Evolutionary conservation across 92 coral and sea anemone genomes (phyloP).

Genomic region (Siderastrea radians): DNA sequence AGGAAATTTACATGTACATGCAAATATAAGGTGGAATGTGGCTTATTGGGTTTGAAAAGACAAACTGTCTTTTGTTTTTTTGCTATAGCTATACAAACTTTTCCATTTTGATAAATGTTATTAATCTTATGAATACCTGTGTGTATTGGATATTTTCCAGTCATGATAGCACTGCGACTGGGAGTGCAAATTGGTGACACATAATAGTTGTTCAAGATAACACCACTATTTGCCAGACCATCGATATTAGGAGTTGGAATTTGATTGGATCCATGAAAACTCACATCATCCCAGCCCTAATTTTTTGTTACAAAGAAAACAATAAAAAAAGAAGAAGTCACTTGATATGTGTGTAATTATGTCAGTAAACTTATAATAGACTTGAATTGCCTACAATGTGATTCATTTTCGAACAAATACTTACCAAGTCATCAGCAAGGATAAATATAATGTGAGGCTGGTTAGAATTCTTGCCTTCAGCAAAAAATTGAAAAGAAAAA

Average conservation of each 20-base stretch:
- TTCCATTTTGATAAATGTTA: too few relatives aligned
- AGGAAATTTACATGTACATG: too few relatives aligned
- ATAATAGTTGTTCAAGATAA: slow-evolving; percentile 84
- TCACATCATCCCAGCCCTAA: slow-evolving; percentile 87
- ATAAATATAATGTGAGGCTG: slow-evolving; percentile 81
- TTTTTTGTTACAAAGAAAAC: not conserved
- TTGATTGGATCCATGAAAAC: slow-evolving; percentile 86
- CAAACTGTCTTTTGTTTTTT: too few relatives aligned
- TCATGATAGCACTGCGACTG: slow-evolving; percentile 81
- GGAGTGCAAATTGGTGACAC: slow-evolving; percentile 85
- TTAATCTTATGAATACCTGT: slow-evolving; percentile 58
- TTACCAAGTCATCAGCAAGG: slow-evolving; percentile 83
- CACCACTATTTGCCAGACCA: slow-evolving; percentile 74
- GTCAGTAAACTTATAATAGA: too few relatives aligned
- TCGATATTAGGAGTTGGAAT: slow-evolving; percentile 88
- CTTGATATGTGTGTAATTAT: not conserved
- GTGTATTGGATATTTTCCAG: slow-evolving; percentile 88
- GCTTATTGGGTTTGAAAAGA: too few relatives aligned
- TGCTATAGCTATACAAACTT: too few relatives aligned
- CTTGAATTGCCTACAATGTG: not conserved
- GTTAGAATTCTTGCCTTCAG: slow-evolving; percentile 10
- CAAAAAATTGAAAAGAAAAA: not conserved
- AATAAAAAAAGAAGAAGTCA: too few relatives aligned
- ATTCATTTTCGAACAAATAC: not conserved
- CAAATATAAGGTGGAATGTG: too few relatives aligned